These are phyloP conservation scores for Siderastrea siderea DNA, from an alignment of 92 coral and sea anemone genomes.

Conservation along the genomic window DNA sequence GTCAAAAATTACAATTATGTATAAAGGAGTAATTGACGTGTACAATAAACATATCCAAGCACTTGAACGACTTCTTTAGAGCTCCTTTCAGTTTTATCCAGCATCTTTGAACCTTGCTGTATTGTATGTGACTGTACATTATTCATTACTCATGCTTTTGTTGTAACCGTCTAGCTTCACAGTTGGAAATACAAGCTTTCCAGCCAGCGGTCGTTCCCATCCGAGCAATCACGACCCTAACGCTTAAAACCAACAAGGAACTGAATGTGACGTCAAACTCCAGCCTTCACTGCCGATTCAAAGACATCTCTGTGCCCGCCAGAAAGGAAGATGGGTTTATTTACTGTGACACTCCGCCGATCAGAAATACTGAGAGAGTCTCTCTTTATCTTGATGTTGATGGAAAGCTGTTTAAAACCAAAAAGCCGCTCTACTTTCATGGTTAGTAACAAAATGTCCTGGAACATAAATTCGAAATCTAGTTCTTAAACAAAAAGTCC, in stretches of 20 bases:
- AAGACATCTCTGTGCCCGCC: conserved; percentile 75
- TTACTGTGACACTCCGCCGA: conserved; percentile 75
- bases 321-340: conserved; percentile 50
- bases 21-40: too few relatives aligned
- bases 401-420: conserved; percentile 68
- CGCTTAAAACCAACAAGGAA: conserved; percentile 59
- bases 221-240: conserved; percentile 56
- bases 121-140: background rate
- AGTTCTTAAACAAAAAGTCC: too few relatives aligned
- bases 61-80: too few relatives aligned
- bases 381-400: conserved; percentile 70
- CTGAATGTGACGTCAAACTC: conserved; percentile 59
- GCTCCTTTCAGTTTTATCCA: too few relatives aligned
- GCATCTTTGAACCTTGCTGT: too few relatives aligned
- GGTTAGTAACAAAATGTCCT: conserved; percentile 31
- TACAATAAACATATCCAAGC: too few relatives aligned
- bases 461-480: too few relatives aligned
- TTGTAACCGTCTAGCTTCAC: conserved; percentile 9
- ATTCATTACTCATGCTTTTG: background rate
- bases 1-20: too few relatives aligned
- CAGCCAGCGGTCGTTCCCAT: conserved; percentile 74
- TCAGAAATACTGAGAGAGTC: conserved; percentile 56
- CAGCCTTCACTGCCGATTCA: conserved; percentile 64
- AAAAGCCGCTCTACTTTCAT: conserved; percentile 71
- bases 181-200: conserved; percentile 43